phyloP scores from a whole-genome alignment of 2,113 vertebrate genomes.

The Leptocoma aspasia region DNA sequence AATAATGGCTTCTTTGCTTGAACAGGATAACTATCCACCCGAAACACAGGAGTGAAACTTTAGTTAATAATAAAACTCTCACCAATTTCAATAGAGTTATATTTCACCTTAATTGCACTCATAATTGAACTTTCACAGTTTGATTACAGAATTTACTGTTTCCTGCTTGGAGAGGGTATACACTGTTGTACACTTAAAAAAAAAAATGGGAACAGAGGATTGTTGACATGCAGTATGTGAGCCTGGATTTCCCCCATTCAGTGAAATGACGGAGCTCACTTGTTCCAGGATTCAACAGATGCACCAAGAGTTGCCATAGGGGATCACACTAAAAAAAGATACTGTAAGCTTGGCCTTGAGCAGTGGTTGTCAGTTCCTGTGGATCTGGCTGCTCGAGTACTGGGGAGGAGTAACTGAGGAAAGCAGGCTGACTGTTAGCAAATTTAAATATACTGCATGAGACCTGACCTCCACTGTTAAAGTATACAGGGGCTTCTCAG shows the following conservation, averaged over 20 bases:
- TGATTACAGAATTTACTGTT: slow-evolving; percentile 1
- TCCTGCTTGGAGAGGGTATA: background rate
- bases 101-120: slow-evolving; percentile 43
- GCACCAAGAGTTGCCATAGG: background rate
- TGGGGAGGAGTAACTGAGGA: background rate
- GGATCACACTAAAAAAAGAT: background rate
- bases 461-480: background rate
- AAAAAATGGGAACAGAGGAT: background rate
- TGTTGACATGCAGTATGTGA: background rate
- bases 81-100: slow-evolving; percentile 35
- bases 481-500: background rate
- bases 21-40: background rate
- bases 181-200: background rate
- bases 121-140: background rate
- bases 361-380: background rate
- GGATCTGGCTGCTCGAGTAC: background rate
- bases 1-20: slow-evolving; percentile 21
- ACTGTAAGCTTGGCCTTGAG: background rate
- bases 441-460: background rate
- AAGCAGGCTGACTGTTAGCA: background rate
- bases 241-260: background rate
- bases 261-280: background rate
- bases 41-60: background rate
- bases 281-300: background rate
- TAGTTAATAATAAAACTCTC: slow-evolving; percentile 42